phyloP scores from a whole-genome alignment of 1,140 invertebrate species.

The Orius insidiosus region DNA sequence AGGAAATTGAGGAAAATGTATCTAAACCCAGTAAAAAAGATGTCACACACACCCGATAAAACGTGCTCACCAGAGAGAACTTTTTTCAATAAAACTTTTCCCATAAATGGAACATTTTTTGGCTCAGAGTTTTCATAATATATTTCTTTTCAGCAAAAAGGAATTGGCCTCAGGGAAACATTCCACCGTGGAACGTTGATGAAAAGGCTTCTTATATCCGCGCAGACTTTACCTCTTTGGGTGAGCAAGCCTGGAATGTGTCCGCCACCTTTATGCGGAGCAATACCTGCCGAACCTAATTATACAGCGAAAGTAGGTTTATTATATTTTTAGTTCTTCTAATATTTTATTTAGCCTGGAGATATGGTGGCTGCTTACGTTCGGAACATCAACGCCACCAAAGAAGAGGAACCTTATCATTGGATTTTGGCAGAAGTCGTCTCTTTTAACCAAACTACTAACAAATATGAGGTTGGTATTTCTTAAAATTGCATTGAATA shows the following conservation, averaged over 20 bases:
- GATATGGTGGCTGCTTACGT: constrained; percentile 93
- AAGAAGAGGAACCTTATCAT: constrained; percentile 70
- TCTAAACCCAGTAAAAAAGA: too few relatives aligned
- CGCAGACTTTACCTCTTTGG: constrained; percentile 82
- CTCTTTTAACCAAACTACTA: constrained; percentile 57
- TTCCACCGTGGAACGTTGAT: constrained; percentile 81
- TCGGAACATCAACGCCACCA: constrained; percentile 25
- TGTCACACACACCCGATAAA: too few relatives aligned
- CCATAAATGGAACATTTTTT: too few relatives aligned
- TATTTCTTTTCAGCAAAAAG: constrained; percentile 45
- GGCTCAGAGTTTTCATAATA: too few relatives aligned
- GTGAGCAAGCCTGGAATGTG: constrained; percentile 72
- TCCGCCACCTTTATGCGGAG: constrained; percentile 79
- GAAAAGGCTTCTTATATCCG: constrained; percentile 86
- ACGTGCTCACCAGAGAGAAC: too few relatives aligned
- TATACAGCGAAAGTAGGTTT: constrained; percentile 63
- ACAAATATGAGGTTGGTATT: constrained; percentile 78
- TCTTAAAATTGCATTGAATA: not conserved
- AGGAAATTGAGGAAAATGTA: too few relatives aligned
- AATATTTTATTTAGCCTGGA: constrained; percentile 37
- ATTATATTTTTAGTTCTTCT: not conserved
- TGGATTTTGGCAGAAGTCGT: constrained; percentile 98
- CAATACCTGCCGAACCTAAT: constrained; percentile 68
- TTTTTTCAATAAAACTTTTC: too few relatives aligned
- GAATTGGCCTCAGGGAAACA: constrained; percentile 76